Conservation (phyloP, 2,888 invertebrate species). For the Protophormia terraenovae region DNA sequence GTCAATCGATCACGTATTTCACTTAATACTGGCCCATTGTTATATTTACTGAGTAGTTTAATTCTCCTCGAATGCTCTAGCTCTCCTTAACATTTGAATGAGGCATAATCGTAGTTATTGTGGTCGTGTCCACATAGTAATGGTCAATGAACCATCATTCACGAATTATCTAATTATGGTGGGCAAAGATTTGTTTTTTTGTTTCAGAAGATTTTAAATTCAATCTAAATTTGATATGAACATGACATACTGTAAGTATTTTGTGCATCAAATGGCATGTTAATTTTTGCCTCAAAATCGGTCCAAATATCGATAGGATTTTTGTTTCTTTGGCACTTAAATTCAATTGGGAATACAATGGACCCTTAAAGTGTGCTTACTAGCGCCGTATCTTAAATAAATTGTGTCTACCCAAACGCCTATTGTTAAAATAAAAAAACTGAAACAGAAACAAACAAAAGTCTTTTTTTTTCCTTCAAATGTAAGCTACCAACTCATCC, state of each 20-base stretch:
- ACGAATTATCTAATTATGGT: conserved; percentile 66
- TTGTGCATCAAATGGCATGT: conserved; percentile 49
- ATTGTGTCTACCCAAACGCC: conserved; percentile 79
- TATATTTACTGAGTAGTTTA: conserved; percentile 20
- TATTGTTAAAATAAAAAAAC: conserved; percentile 58
- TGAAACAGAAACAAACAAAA: neutral
- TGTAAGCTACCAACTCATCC: neutral
- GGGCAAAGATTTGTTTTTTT: conserved; percentile 29
- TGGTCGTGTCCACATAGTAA: conserved; percentile 31
- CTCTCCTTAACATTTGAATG: neutral
- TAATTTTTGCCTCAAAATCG: conserved; percentile 42
- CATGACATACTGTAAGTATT: conserved; percentile 53
- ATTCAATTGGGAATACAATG: conserved; percentile 78
- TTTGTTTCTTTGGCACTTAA: conserved; percentile 60
- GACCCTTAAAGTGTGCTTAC: conserved; percentile 82
- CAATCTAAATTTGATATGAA: conserved; percentile 42
- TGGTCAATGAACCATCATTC: conserved; percentile 61
- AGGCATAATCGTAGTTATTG: conserved; percentile 12
- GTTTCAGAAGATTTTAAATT: conserved; percentile 25
- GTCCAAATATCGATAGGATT: conserved; percentile 73
- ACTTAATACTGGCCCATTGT: conserved; percentile 59
- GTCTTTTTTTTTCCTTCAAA: conserved; percentile 12
- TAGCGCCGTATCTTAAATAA: conserved; percentile 82
- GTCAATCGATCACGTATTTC: conserved; percentile 78
- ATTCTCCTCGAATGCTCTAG: no score